A percentile compares a stretch with the other conserved stretches of the same genome.
Conservation (phyloP, 2,797 vertebrate genomes). For the Sphaeramia orbicularis region DNA sequence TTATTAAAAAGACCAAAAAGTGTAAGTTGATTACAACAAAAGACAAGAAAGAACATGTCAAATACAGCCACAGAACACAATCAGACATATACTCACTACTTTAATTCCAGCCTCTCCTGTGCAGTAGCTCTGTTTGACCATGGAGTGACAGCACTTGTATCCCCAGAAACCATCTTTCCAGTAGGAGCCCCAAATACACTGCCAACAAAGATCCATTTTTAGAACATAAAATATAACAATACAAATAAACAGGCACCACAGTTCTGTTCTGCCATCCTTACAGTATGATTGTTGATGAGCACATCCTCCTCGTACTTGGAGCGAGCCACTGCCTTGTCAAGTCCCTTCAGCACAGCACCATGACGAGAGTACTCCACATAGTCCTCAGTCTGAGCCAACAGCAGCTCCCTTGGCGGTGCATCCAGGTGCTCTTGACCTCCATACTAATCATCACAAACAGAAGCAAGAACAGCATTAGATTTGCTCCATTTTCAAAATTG, state of each 20-base stretch:
- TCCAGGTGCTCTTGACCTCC: conserved; percentile 95
- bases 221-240: not conserved
- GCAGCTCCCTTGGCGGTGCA: conserved; percentile 91
- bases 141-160: conserved; percentile 96
- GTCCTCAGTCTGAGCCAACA: conserved; percentile 97
- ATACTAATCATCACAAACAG: conserved; percentile 84
- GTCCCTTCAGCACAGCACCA: conserved; percentile 96
- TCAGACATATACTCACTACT: conserved; percentile 84
- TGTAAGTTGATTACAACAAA: not conserved
- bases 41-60: conserved; percentile 1
- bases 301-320: conserved; percentile 99
- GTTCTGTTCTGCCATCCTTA: conserved; percentile 61
- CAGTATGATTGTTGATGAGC: conserved; percentile 93
- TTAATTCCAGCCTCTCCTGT: conserved; percentile 93
- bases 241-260: not conserved
- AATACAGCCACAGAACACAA: not conserved
- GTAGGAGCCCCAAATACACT: conserved; percentile 98
- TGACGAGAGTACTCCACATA: conserved; percentile 98
- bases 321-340: conserved; percentile 93
- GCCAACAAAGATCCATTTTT: conserved; percentile 29
- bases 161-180: conserved; percentile 98
- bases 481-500: too few species aligned
- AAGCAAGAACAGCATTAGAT: too few species aligned
- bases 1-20: conserved; percentile 4
- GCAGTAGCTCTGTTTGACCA: conserved; percentile 98